Evolutionary conservation across 35 echinoderm and acorn worm species (phyloP).

Genomic region (Hemicentrotus pulcherrimus): DNA sequence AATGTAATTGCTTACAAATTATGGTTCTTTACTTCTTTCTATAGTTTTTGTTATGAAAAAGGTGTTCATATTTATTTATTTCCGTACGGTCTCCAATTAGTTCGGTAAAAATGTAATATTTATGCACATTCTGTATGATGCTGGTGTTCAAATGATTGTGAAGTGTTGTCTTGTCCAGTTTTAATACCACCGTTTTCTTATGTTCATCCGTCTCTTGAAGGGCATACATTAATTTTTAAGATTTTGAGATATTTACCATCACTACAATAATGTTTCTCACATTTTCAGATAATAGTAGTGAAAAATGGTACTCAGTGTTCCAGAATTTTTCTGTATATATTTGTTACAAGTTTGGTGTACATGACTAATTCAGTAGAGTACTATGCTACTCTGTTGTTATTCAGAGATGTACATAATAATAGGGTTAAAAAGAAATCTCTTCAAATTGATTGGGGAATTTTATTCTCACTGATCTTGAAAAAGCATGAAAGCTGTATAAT

Average conservation of each 20-base stretch:
- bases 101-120: neutral
- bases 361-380: no score
- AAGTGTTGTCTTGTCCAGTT: neutral
- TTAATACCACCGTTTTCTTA: neutral
- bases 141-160: neutral
- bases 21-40: neutral
- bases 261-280: no score
- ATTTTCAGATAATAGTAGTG: no score
- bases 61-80: neutral
- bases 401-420: no score
- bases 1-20: neutral
- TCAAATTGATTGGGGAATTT: neutral
- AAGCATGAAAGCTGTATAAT: neutral
- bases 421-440: neutral
- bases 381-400: neutral
- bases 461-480: neutral
- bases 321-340: no score
- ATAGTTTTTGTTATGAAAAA: neutral
- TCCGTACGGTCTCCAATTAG: neutral
- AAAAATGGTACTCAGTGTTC: no score
- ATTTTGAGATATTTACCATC: no score
- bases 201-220: neutral
- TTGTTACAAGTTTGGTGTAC: no score
- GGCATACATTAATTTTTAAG: no score
- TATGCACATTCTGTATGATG: neutral